phyloP scores from a whole-genome alignment of 1,140 invertebrate genomes.

The Mylabris phalerata region DNA sequence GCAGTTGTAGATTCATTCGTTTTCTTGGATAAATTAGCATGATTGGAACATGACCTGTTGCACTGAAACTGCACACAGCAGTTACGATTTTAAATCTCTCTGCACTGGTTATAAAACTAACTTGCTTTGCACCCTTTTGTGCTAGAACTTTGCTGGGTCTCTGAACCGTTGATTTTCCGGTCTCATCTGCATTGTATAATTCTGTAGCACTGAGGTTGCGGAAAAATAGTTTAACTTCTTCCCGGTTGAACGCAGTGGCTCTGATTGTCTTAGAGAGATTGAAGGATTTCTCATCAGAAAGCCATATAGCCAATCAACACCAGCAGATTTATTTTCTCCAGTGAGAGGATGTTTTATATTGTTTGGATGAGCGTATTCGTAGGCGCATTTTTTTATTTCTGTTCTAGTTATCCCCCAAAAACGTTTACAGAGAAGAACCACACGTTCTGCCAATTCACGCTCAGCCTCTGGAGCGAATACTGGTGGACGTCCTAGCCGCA shows the following conservation, averaged over 20 bases:
- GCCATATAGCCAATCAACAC: no score
- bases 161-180: slow-evolving; percentile 41
- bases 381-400: no score
- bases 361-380: no score
- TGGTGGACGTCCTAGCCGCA: no score
- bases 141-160: slow-evolving; percentile 43
- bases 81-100: slow-evolving; percentile 20
- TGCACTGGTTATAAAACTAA: slow-evolving; percentile 34
- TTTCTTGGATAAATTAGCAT: slow-evolving; percentile 39
- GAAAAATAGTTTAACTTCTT: slow-evolving; percentile 9
- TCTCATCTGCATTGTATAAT: slow-evolving; percentile 37
- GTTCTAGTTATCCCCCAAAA: no score
- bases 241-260: slow-evolving; percentile 1
- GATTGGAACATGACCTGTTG: slow-evolving; percentile 29
- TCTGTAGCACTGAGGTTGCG: neutral
- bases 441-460: no score
- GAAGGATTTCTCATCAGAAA: slow-evolving; percentile 3
- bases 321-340: no score
- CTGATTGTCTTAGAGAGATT: slow-evolving; percentile 1
- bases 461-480: no score
- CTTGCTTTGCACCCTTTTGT: slow-evolving; percentile 30
- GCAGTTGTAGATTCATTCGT: no score
- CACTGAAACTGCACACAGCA: slow-evolving; percentile 30
- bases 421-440: no score
- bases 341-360: no score